These are phyloP conservation scores for Hycleus phaleratus DNA, from an alignment of 1,140 invertebrate genomes.

Conservation along the genomic window DNA sequence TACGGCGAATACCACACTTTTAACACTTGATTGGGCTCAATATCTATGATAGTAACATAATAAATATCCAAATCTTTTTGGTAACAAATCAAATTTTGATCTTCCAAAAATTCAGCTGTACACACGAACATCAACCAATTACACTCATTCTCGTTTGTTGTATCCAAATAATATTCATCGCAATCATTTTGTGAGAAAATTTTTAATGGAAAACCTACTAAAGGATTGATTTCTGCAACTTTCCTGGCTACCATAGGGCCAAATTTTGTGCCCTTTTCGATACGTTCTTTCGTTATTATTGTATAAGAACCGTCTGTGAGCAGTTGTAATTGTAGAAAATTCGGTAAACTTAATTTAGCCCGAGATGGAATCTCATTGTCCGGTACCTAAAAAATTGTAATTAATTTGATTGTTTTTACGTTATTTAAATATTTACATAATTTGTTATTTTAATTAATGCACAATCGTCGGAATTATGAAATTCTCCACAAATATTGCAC, in stretches of 20 bases:
- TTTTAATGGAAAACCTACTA: constrained; percentile 35
- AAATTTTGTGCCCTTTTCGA: constrained; percentile 33
- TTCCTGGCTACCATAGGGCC: constrained; percentile 36
- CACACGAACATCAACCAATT: constrained; percentile 61
- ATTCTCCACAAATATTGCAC: constrained; percentile 32
- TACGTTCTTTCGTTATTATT: constrained; percentile 20
- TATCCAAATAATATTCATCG: constrained; percentile 46
- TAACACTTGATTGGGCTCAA: constrained; percentile 48
- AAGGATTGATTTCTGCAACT: constrained; percentile 29
- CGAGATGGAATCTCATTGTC: constrained; percentile 31
- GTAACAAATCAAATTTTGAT: constrained; percentile 59
- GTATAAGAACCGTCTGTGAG: constrained; percentile 28
- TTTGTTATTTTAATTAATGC: constrained; percentile 16
- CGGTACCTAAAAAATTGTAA: constrained; percentile 24
- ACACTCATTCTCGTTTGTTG: constrained; percentile 46
- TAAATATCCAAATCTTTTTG: constrained; percentile 51
- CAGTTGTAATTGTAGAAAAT: constrained; percentile 25
- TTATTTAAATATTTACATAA: constrained; percentile 18
- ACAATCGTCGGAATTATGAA: constrained; percentile 25
- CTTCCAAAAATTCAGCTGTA: constrained; percentile 40
- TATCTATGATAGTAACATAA: constrained; percentile 50
- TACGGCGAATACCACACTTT: constrained; percentile 54
- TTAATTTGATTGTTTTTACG: background rate
- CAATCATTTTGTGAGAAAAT: constrained; percentile 31
- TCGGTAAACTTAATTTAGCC: constrained; percentile 33